A percentile compares a stretch with the other conserved stretches of the same genome.
phyloP scores from a whole-genome alignment of 2,888 invertebrate genomes.

The Cataglyphis cursor region DNA sequence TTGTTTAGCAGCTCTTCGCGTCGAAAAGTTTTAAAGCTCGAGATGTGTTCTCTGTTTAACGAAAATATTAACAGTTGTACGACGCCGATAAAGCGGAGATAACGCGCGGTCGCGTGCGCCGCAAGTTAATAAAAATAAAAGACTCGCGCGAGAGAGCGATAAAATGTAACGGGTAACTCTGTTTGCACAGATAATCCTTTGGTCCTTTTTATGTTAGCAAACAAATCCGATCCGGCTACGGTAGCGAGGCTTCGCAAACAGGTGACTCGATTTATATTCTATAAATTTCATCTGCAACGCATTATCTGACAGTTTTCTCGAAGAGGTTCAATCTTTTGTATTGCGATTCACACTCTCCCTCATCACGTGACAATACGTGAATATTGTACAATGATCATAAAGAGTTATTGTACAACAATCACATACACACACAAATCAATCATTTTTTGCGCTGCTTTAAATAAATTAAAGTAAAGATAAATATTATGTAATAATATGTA shows the following conservation, averaged over 20 bases:
- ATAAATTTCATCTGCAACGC: slow-evolving; percentile 26
- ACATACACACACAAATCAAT: too few relatives aligned
- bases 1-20: neutral
- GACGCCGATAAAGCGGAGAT: slow-evolving; percentile 73
- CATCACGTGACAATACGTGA: too few relatives aligned
- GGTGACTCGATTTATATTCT: slow-evolving; percentile 63
- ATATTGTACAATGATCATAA: neutral
- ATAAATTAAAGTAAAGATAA: neutral
- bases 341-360: neutral
- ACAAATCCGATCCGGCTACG: slow-evolving; percentile 77
- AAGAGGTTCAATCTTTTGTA: slow-evolving; percentile 6
- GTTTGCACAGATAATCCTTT: slow-evolving; percentile 80
- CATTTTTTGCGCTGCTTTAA: neutral
- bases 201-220: slow-evolving; percentile 79
- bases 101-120: slow-evolving; percentile 76
- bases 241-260: slow-evolving; percentile 70
- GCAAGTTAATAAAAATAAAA: slow-evolving; percentile 75
- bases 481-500: neutral
- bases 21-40: neutral
- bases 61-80: slow-evolving; percentile 81
- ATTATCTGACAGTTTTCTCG: slow-evolving; percentile 34
- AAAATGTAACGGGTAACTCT: slow-evolving; percentile 77
- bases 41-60: slow-evolving; percentile 38
- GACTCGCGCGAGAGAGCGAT: slow-evolving; percentile 64
- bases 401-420: too few relatives aligned